A percentile compares a stretch with the other conserved stretches of the same genome.
phyloP scores from a whole-genome alignment of 2,888 invertebrate genomes.

The Apocheima hispidaria region DNA sequence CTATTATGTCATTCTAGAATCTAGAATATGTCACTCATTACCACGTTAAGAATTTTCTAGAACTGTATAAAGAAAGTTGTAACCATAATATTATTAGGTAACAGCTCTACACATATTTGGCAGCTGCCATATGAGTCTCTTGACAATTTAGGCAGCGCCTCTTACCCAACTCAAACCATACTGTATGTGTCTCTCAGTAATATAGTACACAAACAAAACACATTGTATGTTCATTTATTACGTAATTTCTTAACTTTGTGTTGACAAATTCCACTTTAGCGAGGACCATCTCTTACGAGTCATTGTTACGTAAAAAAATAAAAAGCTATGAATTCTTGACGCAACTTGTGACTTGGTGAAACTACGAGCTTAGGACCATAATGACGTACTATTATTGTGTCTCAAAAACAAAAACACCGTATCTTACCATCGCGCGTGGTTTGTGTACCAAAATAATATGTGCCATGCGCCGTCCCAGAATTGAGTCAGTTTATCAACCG shows the following conservation, averaged over 20 bases:
- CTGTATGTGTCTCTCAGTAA: constrained; percentile 25
- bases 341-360: constrained; percentile 28
- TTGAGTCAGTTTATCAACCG: constrained; percentile 39
- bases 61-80: constrained; percentile 27
- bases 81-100: constrained; percentile 31
- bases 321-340: constrained; percentile 28
- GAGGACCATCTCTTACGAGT: constrained; percentile 33
- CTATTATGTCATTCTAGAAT: too few species aligned
- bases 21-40: neutral
- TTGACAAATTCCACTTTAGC: constrained; percentile 42
- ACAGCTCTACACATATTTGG: constrained; percentile 24
- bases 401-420: too few species aligned
- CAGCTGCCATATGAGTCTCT: constrained; percentile 30
- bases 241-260: constrained; percentile 37
- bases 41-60: constrained; percentile 1
- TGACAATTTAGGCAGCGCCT: constrained; percentile 40
- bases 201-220: constrained; percentile 36
- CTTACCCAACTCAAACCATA: constrained; percentile 33
- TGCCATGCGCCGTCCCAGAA: constrained; percentile 35
- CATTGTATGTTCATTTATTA: constrained; percentile 40
- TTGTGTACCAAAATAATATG: constrained; percentile 16
- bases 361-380: too few species aligned
- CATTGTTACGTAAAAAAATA: constrained; percentile 38
- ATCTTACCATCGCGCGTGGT: constrained; percentile 11
- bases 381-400: too few species aligned